Evolutionary conservation across 2,888 invertebrate species (phyloP).

Genomic region (Colostygia pectinataria): DNA sequence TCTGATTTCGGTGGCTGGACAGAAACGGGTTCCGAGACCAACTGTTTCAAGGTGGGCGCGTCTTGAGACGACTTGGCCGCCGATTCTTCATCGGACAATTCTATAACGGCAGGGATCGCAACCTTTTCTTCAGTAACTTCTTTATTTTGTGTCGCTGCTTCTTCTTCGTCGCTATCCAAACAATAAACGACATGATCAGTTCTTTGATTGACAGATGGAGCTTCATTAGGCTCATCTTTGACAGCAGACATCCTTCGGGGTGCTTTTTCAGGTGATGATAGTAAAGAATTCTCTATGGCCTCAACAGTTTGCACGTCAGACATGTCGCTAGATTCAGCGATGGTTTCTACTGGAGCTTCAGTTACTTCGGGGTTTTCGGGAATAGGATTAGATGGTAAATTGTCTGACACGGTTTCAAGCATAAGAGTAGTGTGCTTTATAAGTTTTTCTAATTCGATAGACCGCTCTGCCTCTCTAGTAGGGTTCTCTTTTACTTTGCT

Average conservation of each 20-base stretch:
- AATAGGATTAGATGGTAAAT: not conserved
- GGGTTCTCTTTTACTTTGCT: constrained; percentile 50
- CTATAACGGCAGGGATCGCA: constrained; percentile 38
- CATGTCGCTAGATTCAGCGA: constrained; percentile 4
- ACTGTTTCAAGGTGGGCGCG: not conserved
- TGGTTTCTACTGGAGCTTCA: constrained; percentile 4
- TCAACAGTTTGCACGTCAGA: constrained; percentile 9
- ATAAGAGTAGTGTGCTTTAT: constrained; percentile 53
- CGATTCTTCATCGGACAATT: constrained; percentile 49
- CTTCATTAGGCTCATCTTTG: constrained; percentile 46
- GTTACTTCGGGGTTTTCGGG: constrained; percentile 7
- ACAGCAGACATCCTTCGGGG: constrained; percentile 29
- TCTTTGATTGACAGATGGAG: constrained; percentile 10
- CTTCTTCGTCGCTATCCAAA: constrained; percentile 72
- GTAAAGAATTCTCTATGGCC: constrained; percentile 12
- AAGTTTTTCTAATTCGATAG: constrained; percentile 68
- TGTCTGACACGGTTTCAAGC: constrained; percentile 31
- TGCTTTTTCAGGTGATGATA: constrained; percentile 12
- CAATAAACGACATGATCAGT: constrained; percentile 39
- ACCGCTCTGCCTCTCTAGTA: constrained; percentile 66
- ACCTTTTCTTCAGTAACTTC: constrained; percentile 16
- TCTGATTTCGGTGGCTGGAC: not conserved
- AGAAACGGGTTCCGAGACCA: not conserved
- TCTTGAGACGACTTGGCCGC: not conserved
- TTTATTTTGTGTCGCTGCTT: constrained; percentile 1